Base-by-base conservation (phyloP, 2,888 invertebrate species). In the Gortyna flavago region DNA sequence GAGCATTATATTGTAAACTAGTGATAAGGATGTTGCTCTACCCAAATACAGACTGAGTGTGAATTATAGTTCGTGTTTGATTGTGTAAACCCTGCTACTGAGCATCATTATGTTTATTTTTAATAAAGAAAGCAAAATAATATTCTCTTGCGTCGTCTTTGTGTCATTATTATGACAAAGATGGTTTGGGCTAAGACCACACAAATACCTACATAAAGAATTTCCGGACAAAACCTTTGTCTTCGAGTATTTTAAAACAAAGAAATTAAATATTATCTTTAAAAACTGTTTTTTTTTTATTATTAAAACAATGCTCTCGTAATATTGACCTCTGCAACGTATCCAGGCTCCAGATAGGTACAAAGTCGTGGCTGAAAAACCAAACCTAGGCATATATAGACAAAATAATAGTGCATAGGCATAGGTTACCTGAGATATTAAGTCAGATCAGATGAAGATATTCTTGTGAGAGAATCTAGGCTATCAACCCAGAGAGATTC, bases 181-280 rank as follows among this genome's bases (percentile, higher is more conserved):
- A 80, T 80, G 78, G 80, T 81, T 85, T 79, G 81, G 71, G 76
- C 68, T 72, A 76, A 77, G 71, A 70, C 69, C 81, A 77, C 73
- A 74, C 72, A 48, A 84, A 80, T 76, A 75, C 16, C 13, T 73
- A 48, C 65, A 16, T 80, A 80, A 70, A 79, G 54, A 81, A 77
- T 78, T 72, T 74, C 57, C 32, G 41, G 80, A 87, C 82, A 87
- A 80, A 87, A 80, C 82, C 70, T 84, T 82, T 86, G 87, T 87
- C 70, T 79, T 70, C 5, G 32, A 64, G n/a, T 57, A 68, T 61
- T 77, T 74, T 59, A 71, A 77, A 75, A 87, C 87, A 87, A 85
- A 80, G 84, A 79, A 72, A 69, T 78, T 75, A 35, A 54, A 75
- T 51, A 70, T 77, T 76, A 54, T 32, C 16, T 68, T 77, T 74